Conservation (phyloP, 1,140 invertebrate species). For the Bursaphelenchus mucronatus region DNA sequence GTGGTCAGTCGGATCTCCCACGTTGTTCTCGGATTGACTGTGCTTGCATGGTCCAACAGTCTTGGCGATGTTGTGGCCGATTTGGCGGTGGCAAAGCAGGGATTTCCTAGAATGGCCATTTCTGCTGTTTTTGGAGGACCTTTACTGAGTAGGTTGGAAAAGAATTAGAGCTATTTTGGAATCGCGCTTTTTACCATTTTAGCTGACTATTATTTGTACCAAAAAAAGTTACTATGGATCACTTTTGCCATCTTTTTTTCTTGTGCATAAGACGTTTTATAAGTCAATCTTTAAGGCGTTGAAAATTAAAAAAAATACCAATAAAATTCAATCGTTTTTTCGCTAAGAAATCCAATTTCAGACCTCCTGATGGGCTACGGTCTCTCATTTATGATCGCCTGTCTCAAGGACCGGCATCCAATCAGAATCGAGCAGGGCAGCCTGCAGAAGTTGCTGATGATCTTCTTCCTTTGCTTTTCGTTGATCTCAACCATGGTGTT, state of each 20-base stretch:
- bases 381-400: slow-evolving; percentile 65
- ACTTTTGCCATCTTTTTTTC: too few relatives aligned
- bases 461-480: slow-evolving; percentile 61
- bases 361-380: slow-evolving; percentile 67
- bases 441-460: slow-evolving; percentile 62
- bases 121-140: slow-evolving; percentile 72
- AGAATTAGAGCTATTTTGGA: too few relatives aligned
- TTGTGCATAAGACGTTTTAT: too few relatives aligned
- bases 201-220: too few relatives aligned
- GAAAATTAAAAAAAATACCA: too few relatives aligned
- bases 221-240: too few relatives aligned
- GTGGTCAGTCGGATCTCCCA: slow-evolving; percentile 50
- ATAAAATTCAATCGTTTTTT: too few relatives aligned
- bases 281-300: too few relatives aligned
- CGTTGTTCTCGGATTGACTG: slow-evolving; percentile 69
- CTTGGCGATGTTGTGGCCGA: slow-evolving; percentile 71
- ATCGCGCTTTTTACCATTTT: too few relatives aligned
- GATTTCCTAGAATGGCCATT: slow-evolving; percentile 70
- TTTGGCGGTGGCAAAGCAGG: slow-evolving; percentile 67
- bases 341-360: slow-evolving; percentile 30
- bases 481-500: slow-evolving; percentile 62
- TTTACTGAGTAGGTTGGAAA: slow-evolving; percentile 65
- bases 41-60: slow-evolving; percentile 72
- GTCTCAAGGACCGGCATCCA: slow-evolving; percentile 47
- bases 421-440: slow-evolving; percentile 18